Evolutionary conservation across 2,113 vertebrate genomes (phyloP).

Genomic region (Megaptera novaeangliae): DNA sequence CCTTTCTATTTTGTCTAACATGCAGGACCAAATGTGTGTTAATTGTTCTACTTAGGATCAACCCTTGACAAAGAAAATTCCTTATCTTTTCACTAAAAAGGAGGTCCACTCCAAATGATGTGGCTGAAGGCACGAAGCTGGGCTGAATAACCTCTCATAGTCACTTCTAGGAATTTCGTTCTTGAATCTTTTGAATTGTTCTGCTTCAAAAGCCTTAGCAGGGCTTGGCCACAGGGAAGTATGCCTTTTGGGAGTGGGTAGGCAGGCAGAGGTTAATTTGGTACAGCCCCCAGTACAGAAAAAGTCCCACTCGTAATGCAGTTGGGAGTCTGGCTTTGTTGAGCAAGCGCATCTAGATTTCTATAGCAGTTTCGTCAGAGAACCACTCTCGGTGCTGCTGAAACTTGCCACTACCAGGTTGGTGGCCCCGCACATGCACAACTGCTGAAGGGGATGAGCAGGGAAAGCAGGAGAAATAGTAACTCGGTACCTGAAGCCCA

Average conservation of each 20-base stretch:
- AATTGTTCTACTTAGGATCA: background rate
- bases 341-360: background rate
- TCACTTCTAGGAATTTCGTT: background rate
- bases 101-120: background rate
- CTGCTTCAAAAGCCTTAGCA: background rate
- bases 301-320: background rate
- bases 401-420: background rate
- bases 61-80: background rate
- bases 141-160: background rate
- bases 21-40: background rate
- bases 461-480: background rate
- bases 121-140: background rate
- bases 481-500: background rate
- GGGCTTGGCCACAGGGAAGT: background rate
- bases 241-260: background rate
- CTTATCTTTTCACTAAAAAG: background rate
- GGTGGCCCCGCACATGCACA: rapidly evolving
- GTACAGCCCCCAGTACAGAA: background rate
- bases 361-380: background rate
- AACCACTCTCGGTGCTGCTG: background rate
- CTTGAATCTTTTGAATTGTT: background rate
- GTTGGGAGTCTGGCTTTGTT: background rate
- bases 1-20: slow-evolving; percentile 8
- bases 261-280: background rate
- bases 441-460: background rate